A percentile compares a stretch with the other conserved stretches of the same genome.
phyloP scores from a whole-genome alignment of 2,888 invertebrate species.

The Disparrhopalites patrizii region DNA sequence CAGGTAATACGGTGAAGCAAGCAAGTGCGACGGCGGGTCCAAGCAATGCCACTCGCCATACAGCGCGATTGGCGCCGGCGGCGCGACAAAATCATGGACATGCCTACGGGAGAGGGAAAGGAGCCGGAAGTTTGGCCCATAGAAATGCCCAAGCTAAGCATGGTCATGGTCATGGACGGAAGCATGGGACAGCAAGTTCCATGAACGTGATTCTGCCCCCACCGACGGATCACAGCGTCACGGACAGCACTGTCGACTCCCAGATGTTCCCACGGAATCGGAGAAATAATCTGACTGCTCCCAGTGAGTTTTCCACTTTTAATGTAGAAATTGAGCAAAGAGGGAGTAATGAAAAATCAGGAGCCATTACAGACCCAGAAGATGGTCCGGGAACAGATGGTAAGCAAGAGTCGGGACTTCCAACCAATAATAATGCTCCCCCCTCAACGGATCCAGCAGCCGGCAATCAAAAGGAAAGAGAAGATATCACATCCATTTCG shows the following conservation, averaged over 20 bases:
- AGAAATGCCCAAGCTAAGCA: neutral
- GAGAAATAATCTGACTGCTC: neutral
- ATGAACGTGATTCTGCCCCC: conserved; percentile 9
- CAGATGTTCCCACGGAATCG: conserved; percentile 2
- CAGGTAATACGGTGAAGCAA: neutral
- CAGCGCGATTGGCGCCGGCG: neutral
- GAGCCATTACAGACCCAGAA: neutral
- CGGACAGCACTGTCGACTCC: conserved; percentile 3
- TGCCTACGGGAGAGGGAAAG: neutral
- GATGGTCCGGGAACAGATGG: neutral
- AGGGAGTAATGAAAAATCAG: neutral
- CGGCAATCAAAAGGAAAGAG: too few species aligned
- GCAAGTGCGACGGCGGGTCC: neutral
- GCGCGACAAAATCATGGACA: neutral
- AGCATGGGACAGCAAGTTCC: neutral
- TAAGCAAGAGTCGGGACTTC: too few species aligned
- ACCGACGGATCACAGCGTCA: neutral
- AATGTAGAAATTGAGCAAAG: neutral
- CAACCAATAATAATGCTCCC: neutral
- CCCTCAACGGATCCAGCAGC: too few species aligned
- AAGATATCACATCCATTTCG: too few species aligned
- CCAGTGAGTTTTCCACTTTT: neutral
- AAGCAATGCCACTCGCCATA: neutral
- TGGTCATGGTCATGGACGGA: neutral
- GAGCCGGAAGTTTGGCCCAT: neutral